Percentiles rank a stretch among this genome's conserved stretches.
Conservation (phyloP, 2,113 vertebrate species). For the Spheniscus mendiculus region DNA sequence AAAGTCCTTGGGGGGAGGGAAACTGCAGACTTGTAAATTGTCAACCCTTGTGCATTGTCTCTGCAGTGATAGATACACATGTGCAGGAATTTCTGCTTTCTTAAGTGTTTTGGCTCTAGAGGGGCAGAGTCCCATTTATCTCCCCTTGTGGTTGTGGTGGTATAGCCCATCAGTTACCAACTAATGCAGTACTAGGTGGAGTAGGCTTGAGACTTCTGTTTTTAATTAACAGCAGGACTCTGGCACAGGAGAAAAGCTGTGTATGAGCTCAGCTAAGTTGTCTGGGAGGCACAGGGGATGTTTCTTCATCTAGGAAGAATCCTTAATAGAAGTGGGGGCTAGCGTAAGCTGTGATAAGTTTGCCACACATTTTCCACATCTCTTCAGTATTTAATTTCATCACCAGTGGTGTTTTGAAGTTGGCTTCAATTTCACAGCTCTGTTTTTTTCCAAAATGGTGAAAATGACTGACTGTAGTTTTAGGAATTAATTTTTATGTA, state of each 20-base stretch:
- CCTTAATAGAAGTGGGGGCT: neutral
- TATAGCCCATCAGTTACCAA: neutral
- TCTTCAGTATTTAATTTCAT: neutral
- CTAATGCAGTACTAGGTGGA: neutral
- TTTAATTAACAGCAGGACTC: neutral
- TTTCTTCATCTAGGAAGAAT: neutral
- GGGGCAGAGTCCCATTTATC: neutral
- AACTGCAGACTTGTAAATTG: neutral
- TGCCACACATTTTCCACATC: neutral
- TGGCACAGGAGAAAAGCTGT: neutral
- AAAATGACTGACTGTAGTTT: neutral
- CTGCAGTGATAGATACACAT: neutral
- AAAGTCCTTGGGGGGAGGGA: neutral
- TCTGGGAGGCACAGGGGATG: neutral
- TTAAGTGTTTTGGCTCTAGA: neutral
- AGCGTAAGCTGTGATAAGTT: neutral
- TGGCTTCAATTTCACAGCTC: neutral
- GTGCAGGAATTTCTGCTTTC: neutral
- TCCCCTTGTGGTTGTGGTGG: neutral
- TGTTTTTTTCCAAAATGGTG: neutral
- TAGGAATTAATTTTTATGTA: neutral
- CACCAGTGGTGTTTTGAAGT: neutral
- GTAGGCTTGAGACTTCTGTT: neutral
- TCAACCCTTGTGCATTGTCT: neutral
- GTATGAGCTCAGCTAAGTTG: neutral